Base-by-base conservation (phyloP, 2,113 vertebrate species). In the Labrus mixtus region DNA sequence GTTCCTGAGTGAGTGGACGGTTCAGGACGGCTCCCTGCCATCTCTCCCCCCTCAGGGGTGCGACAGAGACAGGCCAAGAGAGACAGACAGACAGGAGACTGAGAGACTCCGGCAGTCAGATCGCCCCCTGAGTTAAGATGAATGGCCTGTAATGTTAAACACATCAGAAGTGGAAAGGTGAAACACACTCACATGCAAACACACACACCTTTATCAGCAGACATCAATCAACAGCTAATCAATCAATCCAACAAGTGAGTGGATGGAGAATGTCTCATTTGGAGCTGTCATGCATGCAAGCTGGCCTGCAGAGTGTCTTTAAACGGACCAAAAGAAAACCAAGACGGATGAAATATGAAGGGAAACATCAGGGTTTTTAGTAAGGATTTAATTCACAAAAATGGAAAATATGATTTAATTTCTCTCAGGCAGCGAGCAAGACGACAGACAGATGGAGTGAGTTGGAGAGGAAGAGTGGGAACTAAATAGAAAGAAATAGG, bases 71-170 rank as follows among this genome's bases (percentile, higher is more conserved):
- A 64, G 78, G 80, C 48, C 25, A 60, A 23, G 63, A 68, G 56
- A 41, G 59, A 68, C 53, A 36, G 64, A 67, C 62, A 13, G 65
- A 68, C 62, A 13, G 60, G 82, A 93, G 90, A 91, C 89, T 43
- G 79, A 53, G 75, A 81, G 90, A 82, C 85, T 92, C 86, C 81
- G 57, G 69, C 12, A 10, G 62, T 57, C 73, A 89, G 91, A 89
- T 90, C n/a, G 8, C 22, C 75, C 55, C 29, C 68, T 15, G 50
- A 90, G 83, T 91, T 81, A 83, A 92, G 92, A 93, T 87, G 76
- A 81, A 92, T 86, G 79, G 79, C 64, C 79, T 82, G 83, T n/a
- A 54, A 73, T 81, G 73, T 68, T 76, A 45, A 81, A 81, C 61
- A 45, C 67, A 78, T 53, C 79, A 78, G 22, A 67, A 71, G 62